phyloP scores from a whole-genome alignment of 2,888 invertebrate species.

The Blastobasis lacticolella region DNA sequence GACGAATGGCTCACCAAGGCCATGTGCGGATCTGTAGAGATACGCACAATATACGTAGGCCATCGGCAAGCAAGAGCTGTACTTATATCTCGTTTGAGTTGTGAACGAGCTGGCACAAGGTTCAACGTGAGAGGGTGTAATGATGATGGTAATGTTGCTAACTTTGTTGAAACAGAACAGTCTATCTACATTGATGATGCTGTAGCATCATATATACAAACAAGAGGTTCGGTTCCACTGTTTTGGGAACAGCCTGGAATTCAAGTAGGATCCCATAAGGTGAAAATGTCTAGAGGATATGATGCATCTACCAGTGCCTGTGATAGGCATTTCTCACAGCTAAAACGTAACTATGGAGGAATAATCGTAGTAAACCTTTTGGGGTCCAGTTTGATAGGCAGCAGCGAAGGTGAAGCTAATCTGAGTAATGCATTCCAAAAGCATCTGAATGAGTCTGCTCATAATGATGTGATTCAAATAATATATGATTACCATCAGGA shows the following conservation, averaged over 20 bases:
- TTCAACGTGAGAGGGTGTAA: conserved; percentile 99
- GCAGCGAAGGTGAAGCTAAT: conserved; percentile 97
- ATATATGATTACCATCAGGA: conserved; percentile 98
- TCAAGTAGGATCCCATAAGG: conserved; percentile 98
- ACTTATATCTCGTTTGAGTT: conserved; percentile 96
- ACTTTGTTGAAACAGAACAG: conserved; percentile 99
- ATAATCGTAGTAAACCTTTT: conserved; percentile 94
- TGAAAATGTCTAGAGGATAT: conserved; percentile 95
- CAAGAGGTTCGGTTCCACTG: conserved; percentile 96
- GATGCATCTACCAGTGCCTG: conserved; percentile 96
- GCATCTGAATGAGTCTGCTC: conserved; percentile 87
- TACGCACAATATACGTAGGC: conserved; percentile 98
- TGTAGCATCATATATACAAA: conserved; percentile 91
- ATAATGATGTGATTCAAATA: conserved; percentile 88
- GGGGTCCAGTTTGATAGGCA: conserved; percentile 91
- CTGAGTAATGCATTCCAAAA: conserved; percentile 95
- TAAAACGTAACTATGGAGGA: conserved; percentile 92
- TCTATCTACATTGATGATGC: conserved; percentile 94
- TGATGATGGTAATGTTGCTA: conserved; percentile 99
- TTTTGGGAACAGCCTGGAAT: conserved; percentile 99
- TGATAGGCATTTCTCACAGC: conserved; percentile 89
- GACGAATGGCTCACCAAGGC: conserved; percentile 93
- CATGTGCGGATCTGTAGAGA: conserved; percentile 98
- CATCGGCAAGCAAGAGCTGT: conserved; percentile 94
- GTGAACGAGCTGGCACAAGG: conserved; percentile 97